Percentiles rank a stretch among this genome's conserved stretches.
Conservation (phyloP, 2,113 vertebrate genomes). For the Turdus rufiventris region DNA sequence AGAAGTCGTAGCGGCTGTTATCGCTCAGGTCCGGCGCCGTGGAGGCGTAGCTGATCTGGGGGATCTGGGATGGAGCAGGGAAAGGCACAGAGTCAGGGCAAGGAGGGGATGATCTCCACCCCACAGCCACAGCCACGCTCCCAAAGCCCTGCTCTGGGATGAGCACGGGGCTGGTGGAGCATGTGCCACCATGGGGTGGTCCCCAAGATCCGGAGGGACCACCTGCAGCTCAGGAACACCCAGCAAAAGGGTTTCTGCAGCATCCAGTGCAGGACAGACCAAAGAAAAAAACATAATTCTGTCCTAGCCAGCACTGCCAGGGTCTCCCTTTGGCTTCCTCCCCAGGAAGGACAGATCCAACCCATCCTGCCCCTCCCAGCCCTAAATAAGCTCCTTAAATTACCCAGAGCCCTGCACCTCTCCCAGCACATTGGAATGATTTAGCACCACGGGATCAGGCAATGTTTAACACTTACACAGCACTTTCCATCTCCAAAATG, state of each 20-base stretch:
- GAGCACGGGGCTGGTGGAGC: not conserved
- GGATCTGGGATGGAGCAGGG: constrained; percentile 75
- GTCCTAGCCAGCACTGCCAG: not conserved
- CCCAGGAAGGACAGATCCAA: not conserved
- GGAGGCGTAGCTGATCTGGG: constrained; percentile 96
- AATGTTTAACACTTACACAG: constrained; percentile 12
- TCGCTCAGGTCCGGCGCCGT: constrained; percentile 93
- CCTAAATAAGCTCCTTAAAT: constrained; percentile 16
- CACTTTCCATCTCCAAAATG: constrained; percentile 28
- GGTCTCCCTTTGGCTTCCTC: not conserved
- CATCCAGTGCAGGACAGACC: not conserved
- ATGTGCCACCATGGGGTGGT: not conserved
- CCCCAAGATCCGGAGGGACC: no score
- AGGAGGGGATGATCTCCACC: not conserved
- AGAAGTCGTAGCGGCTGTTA: constrained; percentile 96
- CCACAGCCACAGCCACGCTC: fast-evolving
- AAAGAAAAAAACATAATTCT: not conserved
- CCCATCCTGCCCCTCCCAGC: not conserved
- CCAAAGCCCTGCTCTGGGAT: not conserved
- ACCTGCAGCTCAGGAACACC: not conserved
- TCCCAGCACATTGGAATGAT: not conserved
- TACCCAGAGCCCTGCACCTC: not conserved
- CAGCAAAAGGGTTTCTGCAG: not conserved
- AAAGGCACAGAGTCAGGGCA: not conserved
- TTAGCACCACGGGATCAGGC: not conserved